Evolutionary conservation across 2,113 vertebrate genomes (phyloP), one percentile per base, ranked within the genome.

Genomic region (Anas platyrhynchos): DNA sequence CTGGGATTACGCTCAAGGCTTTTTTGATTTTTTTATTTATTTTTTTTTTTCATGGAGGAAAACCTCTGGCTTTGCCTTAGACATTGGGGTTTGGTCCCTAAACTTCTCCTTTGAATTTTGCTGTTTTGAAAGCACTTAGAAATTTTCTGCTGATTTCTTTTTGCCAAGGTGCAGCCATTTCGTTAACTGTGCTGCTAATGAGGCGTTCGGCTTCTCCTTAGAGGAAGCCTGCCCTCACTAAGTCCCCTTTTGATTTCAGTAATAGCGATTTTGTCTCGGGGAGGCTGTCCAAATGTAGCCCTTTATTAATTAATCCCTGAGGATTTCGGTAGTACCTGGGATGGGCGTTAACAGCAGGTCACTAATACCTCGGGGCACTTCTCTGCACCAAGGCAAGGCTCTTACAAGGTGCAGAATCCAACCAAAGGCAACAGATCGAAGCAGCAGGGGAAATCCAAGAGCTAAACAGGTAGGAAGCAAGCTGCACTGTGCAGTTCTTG

Each of bases 141-240:
- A 27, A 16, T 16, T 59, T 69, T 54, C 27, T 68, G 34, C 61
- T 22, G 34, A 26, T 86, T 88, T 88, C 15, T 78, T 83, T 78
- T 69, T 83, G 88, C 65, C 48, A 43, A 67, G 23, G 44, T 65
- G 48, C 15, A 22, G 58, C 56, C 17, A 31, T 71, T 88, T 63
- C 46, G 67, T 83, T 91, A 88, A n/a, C 21, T 72, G 16, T 52
- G 26, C 72, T 90, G 68, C 61, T 93, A 84, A 86, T 94, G 73
- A 95, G 72, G 43, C 81, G 65, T 93, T 96, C 90, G 63, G 88
- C 79, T 95, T 89, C 88, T 94, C 90, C 23, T 88, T 38, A 65
- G 76, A 78, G 46, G 56, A 86, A 43, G 36, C 65, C 55, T 67
- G 56, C 43, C 88, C 46, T 74, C 41, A 4, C 75, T 65, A 86